These are phyloP conservation scores for Myotis vivesi DNA, from an alignment of 2,797 vertebrate genomes.

Conservation along the genomic window DNA sequence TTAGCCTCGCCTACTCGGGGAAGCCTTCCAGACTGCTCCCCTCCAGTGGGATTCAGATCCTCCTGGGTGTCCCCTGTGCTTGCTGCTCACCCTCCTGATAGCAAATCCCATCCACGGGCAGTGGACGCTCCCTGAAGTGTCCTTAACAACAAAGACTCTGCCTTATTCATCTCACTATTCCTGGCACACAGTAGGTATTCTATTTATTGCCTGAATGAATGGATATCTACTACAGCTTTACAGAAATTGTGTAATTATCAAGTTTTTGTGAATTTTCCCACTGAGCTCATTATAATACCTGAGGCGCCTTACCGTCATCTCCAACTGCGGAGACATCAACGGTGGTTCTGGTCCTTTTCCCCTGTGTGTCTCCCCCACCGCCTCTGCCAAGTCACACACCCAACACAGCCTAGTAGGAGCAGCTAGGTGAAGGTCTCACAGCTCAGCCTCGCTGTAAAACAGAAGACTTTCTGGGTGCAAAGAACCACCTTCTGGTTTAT, in stretches of 20 bases:
- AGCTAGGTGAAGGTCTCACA: not conserved
- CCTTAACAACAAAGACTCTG: not conserved
- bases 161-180: not conserved
- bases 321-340: not conserved
- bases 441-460: not conserved
- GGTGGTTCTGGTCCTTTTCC: not conserved
- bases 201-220: not conserved
- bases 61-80: not conserved
- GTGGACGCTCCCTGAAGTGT: not conserved
- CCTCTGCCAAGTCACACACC: not conserved
- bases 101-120: not conserved
- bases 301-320: not conserved
- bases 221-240: not conserved
- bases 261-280: not conserved
- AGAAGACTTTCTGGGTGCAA: slow-evolving; percentile 32
- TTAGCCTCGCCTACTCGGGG: not conserved
- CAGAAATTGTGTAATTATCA: not conserved
- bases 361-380: not conserved
- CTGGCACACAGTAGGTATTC: not conserved
- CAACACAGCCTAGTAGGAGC: not conserved
- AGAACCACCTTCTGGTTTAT: slow-evolving; percentile 32
- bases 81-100: not conserved
- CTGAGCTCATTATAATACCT: not conserved
- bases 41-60: not conserved
- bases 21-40: slow-evolving; percentile 3